phyloP scores from a whole-genome alignment of 2,797 vertebrate genomes.

The Dipus sagitta region DNA sequence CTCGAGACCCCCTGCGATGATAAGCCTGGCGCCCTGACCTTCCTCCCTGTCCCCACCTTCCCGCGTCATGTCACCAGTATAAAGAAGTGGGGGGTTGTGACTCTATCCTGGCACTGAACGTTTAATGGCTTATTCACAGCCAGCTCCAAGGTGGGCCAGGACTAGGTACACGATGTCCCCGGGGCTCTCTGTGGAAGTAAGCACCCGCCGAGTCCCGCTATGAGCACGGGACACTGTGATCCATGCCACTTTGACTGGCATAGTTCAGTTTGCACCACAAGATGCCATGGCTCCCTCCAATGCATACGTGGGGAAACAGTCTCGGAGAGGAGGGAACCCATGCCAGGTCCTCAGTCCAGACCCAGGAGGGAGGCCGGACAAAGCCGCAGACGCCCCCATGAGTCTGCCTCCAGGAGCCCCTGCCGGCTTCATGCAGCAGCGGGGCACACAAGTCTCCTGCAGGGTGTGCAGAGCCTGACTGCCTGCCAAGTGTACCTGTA shows the following conservation, averaged over 20 bases:
- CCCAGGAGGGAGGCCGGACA: not conserved
- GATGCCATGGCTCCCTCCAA: not conserved
- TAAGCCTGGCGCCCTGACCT: not conserved
- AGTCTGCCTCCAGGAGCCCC: not conserved
- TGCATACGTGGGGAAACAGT: not conserved
- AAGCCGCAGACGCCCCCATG: not conserved
- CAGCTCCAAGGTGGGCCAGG: accelerated
- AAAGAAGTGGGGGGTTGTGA: accelerated
- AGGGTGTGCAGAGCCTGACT: not conserved
- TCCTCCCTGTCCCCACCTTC: too few species aligned
- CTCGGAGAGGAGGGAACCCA: accelerated
- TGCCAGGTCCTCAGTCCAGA: not conserved
- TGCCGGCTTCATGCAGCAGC: too few species aligned
- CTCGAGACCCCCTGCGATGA: not conserved
- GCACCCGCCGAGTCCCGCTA: too few species aligned
- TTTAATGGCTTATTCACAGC: accelerated
- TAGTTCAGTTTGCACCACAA: not conserved
- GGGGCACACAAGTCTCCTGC: too few species aligned
- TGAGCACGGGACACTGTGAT: too few species aligned
- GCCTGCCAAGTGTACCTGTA: not conserved
- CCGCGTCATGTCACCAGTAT: not conserved
- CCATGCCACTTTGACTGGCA: too few species aligned
- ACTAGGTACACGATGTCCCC: accelerated
- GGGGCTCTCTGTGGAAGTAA: not conserved
- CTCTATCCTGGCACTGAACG: accelerated